These are phyloP conservation scores for Prenolepis imparis DNA, from an alignment of 2,888 invertebrate species.

Conservation along the genomic window DNA sequence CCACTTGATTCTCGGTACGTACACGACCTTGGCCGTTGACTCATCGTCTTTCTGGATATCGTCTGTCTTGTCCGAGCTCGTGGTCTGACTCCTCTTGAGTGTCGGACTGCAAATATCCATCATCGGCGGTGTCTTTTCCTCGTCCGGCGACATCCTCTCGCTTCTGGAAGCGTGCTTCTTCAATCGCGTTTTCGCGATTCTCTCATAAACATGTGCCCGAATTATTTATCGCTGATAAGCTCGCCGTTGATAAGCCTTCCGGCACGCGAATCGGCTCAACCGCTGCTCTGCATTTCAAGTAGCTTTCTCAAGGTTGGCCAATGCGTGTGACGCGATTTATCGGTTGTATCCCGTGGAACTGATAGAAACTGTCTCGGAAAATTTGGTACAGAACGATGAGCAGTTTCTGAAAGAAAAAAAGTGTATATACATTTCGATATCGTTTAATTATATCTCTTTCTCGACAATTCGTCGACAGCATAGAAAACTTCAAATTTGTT, in stretches of 20 bases:
- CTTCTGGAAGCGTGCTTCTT: neutral
- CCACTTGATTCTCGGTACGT: conserved; percentile 90
- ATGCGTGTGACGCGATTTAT: neutral
- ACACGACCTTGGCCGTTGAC: conserved; percentile 79
- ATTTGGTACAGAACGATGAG: neutral
- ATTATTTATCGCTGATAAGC: neutral
- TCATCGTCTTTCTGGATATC: conserved; percentile 43
- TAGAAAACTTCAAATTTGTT: neutral
- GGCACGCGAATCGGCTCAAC: neutral
- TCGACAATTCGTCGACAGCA: neutral
- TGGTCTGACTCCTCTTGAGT: neutral
- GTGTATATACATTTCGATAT: neutral
- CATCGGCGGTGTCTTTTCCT: conserved; percentile 64
- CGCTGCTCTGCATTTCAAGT: conserved; percentile 14
- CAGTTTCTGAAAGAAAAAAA: neutral
- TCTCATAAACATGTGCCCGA: neutral
- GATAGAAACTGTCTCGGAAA: neutral
- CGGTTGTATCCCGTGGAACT: neutral
- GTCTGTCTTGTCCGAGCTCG: neutral
- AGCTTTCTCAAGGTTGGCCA: neutral
- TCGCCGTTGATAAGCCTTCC: neutral
- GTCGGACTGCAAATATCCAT: conserved; percentile 19
- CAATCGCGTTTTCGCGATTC: neutral
- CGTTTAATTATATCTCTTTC: neutral
- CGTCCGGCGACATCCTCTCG: conserved; percentile 72